phyloP scores from a whole-genome alignment of 2,113 vertebrate genomes.

The Sphaerodactylus townsendi region DNA sequence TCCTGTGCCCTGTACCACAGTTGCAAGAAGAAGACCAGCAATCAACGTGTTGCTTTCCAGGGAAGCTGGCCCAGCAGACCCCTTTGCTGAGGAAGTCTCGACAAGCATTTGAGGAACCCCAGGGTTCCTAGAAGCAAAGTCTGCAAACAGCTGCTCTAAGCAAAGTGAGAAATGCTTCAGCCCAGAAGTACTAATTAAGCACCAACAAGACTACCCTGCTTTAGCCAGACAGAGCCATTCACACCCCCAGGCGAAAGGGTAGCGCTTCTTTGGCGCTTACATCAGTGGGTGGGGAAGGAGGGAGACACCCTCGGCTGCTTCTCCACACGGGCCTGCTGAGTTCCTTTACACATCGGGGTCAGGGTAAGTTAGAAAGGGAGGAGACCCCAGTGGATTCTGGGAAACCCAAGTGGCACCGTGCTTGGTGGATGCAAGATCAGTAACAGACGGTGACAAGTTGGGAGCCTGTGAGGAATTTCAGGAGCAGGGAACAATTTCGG shows the following conservation, averaged over 20 bases:
- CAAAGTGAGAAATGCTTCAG: background rate
- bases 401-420: background rate
- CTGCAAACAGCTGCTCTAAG: background rate
- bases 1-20: background rate
- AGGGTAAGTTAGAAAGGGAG: background rate
- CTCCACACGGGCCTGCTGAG: background rate
- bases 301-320: background rate
- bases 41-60: background rate
- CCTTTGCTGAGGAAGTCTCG: too few relatives aligned
- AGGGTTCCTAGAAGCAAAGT: background rate
- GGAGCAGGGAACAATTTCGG: too few relatives aligned
- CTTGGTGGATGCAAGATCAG: too few relatives aligned
- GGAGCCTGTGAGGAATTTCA: too few relatives aligned
- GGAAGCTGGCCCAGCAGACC: background rate
- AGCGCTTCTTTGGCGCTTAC: background rate
- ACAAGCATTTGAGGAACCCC: background rate
- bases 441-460: background rate
- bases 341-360: background rate
- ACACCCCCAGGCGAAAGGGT: background rate
- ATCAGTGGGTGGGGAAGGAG: background rate
- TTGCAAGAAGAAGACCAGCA: background rate
- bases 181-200: background rate
- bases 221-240: background rate
- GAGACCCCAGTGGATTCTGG: background rate
- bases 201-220: background rate